Evolutionary conservation across 2,888 invertebrate genomes (phyloP), one percentile per base, ranked within the genome.

Genomic region (Melanargia galathea): DNA sequence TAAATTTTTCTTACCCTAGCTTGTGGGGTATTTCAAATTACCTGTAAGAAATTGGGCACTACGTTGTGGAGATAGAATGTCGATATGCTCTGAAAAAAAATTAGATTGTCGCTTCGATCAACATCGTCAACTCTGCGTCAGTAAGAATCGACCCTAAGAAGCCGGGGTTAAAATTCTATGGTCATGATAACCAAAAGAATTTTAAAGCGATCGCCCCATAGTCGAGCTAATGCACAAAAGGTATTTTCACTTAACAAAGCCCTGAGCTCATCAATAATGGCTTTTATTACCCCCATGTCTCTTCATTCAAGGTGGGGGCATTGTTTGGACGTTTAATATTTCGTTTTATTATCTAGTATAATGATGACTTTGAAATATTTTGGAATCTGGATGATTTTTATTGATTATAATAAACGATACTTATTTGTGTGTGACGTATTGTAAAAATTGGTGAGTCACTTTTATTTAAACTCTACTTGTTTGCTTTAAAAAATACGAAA

Each of bases 181-280:
- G n/a, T n/a, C n/a, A n/a, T n/a, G n/a, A n/a, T n/a, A n/a, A 20
- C 45, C 20, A 18, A 45, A 45, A 20, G 45, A 20, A 45, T 59
- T 48, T 59, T 46, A 59, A 35, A 38, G 24, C 35, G 35, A 35
- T 20, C 20, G 45, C n/a, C 24, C 7, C 11, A 49, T 6, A 26
- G 6, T 26, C 26, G 10, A 40, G 40, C 55, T 55, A 55, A 52
- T 52, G 51, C 16, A 52, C 52, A 55, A 55, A 40, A 55, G 55
- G 55, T 26, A 55, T 54, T 54, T 54, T 40, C 24, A 16, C 16
- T 24, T 35, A 43, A 43, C 43, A 55, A 43, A 26, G 26, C 24
- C 6, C 10, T 16, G 1, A 40, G 55, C 40, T 43, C 55, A 43
- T 43, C 43, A 55, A 55, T 55, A 55, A 43, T 40, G 10, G 10